These are phyloP conservation scores for Agonopterix alstromeriana DNA, from an alignment of 2,888 invertebrate genomes.

Conservation along the genomic window DNA sequence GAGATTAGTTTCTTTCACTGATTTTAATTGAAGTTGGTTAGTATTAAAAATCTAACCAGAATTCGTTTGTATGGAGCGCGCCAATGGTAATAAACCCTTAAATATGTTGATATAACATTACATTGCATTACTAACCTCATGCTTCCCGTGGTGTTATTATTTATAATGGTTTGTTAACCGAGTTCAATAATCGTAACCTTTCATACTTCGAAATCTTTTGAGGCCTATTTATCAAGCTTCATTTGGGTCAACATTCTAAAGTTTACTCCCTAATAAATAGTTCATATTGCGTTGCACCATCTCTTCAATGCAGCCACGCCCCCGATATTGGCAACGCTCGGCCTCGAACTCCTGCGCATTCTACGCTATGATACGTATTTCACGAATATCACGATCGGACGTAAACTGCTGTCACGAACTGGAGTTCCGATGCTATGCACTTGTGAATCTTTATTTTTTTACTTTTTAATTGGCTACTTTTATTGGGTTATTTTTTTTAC, in stretches of 20 bases:
- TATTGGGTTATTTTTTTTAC: too few species aligned
- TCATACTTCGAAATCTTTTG: background rate
- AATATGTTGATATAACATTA: too few species aligned
- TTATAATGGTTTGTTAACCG: too few species aligned
- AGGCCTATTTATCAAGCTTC: too few species aligned
- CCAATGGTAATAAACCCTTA: too few species aligned
- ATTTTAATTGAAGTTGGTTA: too few species aligned
- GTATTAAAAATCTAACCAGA: too few species aligned
- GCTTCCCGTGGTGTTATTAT: too few species aligned
- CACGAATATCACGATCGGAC: constrained; percentile 33
- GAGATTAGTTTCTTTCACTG: too few species aligned
- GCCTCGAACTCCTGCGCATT: constrained; percentile 22
- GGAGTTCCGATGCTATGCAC: background rate
- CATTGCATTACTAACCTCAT: too few species aligned
- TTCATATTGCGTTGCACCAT: constrained; percentile 9
- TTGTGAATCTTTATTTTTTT: background rate
- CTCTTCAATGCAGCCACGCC: constrained; percentile 15
- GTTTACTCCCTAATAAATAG: constrained; percentile 5
- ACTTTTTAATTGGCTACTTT: too few species aligned
- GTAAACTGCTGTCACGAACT: constrained; percentile 19
- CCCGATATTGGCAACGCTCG: constrained; percentile 13
- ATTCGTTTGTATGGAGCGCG: too few species aligned
- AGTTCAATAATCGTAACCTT: background rate
- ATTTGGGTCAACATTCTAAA: constrained; percentile 1
- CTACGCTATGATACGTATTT: constrained; percentile 26